A percentile compares a stretch with the other conserved stretches of the same genome.
These are phyloP conservation scores for Drosophila takahashii DNA, from an alignment of 1,140 invertebrate species.

Conservation along the genomic window DNA sequence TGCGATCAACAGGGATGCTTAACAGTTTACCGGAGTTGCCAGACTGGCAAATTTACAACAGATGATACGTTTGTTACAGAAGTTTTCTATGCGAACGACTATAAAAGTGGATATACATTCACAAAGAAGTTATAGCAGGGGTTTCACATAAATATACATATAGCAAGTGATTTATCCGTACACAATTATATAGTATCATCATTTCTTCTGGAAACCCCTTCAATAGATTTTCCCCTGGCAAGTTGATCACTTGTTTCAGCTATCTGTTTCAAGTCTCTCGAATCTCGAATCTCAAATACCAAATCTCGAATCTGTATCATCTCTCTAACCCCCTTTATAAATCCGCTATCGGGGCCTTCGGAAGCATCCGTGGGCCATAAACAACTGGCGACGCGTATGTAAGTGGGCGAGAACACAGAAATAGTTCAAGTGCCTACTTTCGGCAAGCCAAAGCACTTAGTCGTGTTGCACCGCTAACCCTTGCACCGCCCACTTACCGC, in stretches of 20 bases:
- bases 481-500: neutral
- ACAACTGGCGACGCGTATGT: constrained; percentile 31
- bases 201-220: too few relatives aligned
- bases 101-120: too few relatives aligned
- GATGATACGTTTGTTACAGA: too few relatives aligned
- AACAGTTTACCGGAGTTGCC: too few relatives aligned
- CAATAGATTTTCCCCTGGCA: neutral
- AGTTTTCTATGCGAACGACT: too few relatives aligned
- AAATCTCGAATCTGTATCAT: neutral
- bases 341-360: constrained; percentile 9
- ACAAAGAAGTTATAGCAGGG: too few relatives aligned
- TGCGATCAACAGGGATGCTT: too few relatives aligned
- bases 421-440: constrained; percentile 62
- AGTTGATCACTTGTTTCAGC: neutral
- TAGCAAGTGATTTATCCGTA: too few relatives aligned
- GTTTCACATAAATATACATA: too few relatives aligned
- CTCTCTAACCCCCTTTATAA: neutral
- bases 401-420: constrained; percentile 46
- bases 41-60: too few relatives aligned
- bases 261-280: neutral
- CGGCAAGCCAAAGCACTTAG: constrained; percentile 51
- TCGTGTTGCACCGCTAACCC: constrained; percentile 16
- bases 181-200: too few relatives aligned
- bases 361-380: constrained; percentile 28
- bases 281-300: neutral